Evolutionary conservation across 2,113 vertebrate species (phyloP), one percentile per base, ranked within the genome.

Genomic region (Alexandromys fortis): DNA sequence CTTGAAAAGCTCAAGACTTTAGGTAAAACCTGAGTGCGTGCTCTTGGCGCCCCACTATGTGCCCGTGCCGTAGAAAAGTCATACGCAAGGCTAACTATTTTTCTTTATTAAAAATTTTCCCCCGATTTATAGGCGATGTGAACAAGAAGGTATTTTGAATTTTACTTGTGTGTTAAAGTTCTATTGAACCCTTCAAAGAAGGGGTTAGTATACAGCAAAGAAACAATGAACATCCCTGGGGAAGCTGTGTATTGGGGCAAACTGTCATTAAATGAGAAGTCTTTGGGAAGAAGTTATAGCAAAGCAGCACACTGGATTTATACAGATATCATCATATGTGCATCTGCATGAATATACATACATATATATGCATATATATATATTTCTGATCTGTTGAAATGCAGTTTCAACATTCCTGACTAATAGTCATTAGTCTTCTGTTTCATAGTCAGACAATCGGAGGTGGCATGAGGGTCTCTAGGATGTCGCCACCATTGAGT

Each of bases 311-410:
- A 12, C 19, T 82, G 45, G 30, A 38, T 79, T 81, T 77, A 26
- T 70, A 47, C 68, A 7, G 83, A 47, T 55, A n/a, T 61, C 33
- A 52, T 90, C 55, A 16, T 91, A 24, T 67, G 13, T 19, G 28
- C 45, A 63, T 10, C 5, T n/a, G 1, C 9, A 52, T 17, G 33
- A 13, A 17, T 11, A 63, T 28, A 45, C 1, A 89, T 28, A 87
- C 13, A 35, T 1, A 47, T 2, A 12, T 30, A 65, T 6, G 17
- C 26, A 17, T 73, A 1, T 33, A 16, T 3, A 35, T 0, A 0
- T 49, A 21, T 10, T 89, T 55, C 75, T 28, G 72, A 77, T 63
- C 75, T n/a, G 73, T 0, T 75, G 55, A 90, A 70, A 81, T 81
- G 10, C 76, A 52, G 30, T 93, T 70, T 86, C 58, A 13, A 42